Evolutionary conservation across 2,888 invertebrate genomes (phyloP).

Genomic region (Machimus atricapillus): DNA sequence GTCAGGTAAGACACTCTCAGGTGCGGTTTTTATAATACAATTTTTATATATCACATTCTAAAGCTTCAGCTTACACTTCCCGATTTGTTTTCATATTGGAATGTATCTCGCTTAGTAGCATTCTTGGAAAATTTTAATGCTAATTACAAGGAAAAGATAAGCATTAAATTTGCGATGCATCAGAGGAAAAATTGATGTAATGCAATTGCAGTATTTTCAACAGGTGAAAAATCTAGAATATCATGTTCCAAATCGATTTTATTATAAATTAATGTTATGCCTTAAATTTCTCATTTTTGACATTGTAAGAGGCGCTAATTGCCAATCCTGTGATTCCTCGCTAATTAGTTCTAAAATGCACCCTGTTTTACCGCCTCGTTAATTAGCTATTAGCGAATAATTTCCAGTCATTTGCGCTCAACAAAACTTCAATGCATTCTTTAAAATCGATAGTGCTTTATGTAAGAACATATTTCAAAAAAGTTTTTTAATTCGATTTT

Average conservation of each 20-base stretch:
- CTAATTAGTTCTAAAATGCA: neutral
- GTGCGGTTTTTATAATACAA: neutral
- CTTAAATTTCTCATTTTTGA: neutral
- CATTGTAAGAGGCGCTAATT: neutral
- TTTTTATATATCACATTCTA: neutral
- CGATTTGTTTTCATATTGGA: neutral
- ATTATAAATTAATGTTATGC: neutral
- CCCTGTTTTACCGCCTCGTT: neutral
- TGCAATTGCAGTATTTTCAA: neutral
- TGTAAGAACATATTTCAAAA: neutral
- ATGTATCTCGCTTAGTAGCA: neutral
- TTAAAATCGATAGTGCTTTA: neutral
- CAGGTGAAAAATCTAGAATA: neutral
- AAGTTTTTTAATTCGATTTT: neutral
- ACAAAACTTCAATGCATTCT: neutral
- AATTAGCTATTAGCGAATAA: neutral
- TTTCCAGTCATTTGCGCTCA: neutral
- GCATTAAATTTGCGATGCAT: neutral
- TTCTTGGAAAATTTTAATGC: neutral
- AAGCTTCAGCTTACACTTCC: neutral
- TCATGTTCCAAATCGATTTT: neutral
- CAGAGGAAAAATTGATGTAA: neutral
- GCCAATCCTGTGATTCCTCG: neutral
- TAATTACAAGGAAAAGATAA: neutral
- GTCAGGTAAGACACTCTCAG: neutral